Conservation (phyloP, 2,113 vertebrate species). For the Siniperca knerii region DNA sequence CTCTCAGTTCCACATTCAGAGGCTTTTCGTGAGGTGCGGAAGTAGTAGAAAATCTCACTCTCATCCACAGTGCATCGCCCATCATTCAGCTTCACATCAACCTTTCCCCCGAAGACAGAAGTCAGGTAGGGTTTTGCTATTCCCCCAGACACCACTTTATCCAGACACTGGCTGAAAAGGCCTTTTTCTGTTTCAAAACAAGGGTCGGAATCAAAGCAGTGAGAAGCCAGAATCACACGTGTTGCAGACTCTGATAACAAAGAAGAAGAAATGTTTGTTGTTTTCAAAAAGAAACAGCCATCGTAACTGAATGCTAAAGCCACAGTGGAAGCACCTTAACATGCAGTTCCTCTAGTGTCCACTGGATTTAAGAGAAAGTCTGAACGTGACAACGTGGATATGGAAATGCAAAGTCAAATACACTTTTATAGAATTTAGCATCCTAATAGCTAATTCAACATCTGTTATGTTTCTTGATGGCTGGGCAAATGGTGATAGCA, state of each 20-base stretch:
- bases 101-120: slow-evolving; percentile 46
- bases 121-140: slow-evolving; percentile 78
- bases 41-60: slow-evolving; percentile 60
- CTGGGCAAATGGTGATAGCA: not conserved
- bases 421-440: not conserved
- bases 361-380: not conserved
- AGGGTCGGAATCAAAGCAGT: not conserved
- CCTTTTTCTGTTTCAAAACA: slow-evolving; percentile 71
- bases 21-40: slow-evolving; percentile 39
- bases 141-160: slow-evolving; percentile 66
- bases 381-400: no score
- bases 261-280: not conserved
- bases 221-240: not conserved
- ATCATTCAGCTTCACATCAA: slow-evolving; percentile 75
- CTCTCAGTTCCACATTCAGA: slow-evolving; percentile 74
- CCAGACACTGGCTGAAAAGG: slow-evolving; percentile 75
- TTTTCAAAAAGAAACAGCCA: not conserved
- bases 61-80: slow-evolving; percentile 71
- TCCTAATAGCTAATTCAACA: not conserved
- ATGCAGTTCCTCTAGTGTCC: not conserved
- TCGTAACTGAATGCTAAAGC: not conserved
- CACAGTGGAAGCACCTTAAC: not conserved
- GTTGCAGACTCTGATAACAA: not conserved
- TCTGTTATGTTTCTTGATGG: not conserved
- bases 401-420: not conserved